A percentile compares a stretch with the other conserved stretches of the same genome.
phyloP scores from a whole-genome alignment of 92 coral and sea anemone genomes.

The Virgularia gustaviana region DNA sequence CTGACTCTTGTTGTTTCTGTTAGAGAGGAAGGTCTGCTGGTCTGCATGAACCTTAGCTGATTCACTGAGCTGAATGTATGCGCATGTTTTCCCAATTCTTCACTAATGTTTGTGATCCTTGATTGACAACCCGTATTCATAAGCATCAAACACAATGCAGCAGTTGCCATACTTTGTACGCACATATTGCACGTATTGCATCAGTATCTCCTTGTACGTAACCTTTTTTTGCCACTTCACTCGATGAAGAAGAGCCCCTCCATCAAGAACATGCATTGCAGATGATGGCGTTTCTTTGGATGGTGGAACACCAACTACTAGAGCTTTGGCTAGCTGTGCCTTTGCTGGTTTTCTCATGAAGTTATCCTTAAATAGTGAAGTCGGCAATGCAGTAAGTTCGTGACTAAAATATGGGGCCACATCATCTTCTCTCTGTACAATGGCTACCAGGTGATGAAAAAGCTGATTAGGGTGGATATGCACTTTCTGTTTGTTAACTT shows the following conservation, averaged over 20 bases:
- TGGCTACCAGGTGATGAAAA: conserved; percentile 9
- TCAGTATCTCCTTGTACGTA: conserved; percentile 14
- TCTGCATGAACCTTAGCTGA: not conserved
- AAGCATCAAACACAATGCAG: conserved; percentile 27
- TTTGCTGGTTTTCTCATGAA: conserved; percentile 15
- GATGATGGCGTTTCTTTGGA: not conserved
- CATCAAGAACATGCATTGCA: conserved; percentile 19
- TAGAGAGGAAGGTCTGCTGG: conserved; percentile 23
- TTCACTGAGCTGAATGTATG: conserved; percentile 4
- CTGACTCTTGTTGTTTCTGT: not conserved
- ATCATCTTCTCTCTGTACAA: conserved; percentile 22
- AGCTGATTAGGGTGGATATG: too few relatives aligned
- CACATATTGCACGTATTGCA: conserved; percentile 17
- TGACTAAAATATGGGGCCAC: too few relatives aligned
- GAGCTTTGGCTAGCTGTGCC: conserved; percentile 29
- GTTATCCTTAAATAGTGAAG: conserved; percentile 30
- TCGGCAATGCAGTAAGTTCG: too few relatives aligned
- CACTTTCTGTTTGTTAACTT: too few relatives aligned
- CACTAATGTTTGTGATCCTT: conserved; percentile 24
- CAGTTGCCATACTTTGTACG: conserved; percentile 19
- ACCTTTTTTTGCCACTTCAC: conserved; percentile 7
- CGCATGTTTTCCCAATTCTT: not conserved
- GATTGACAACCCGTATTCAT: conserved; percentile 12
- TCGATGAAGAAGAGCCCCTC: conserved; percentile 20
- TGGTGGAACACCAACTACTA: not conserved